These are phyloP conservation scores for Ceyx erithaca DNA, from an alignment of 2,797 vertebrate species.

Conservation along the genomic window DNA sequence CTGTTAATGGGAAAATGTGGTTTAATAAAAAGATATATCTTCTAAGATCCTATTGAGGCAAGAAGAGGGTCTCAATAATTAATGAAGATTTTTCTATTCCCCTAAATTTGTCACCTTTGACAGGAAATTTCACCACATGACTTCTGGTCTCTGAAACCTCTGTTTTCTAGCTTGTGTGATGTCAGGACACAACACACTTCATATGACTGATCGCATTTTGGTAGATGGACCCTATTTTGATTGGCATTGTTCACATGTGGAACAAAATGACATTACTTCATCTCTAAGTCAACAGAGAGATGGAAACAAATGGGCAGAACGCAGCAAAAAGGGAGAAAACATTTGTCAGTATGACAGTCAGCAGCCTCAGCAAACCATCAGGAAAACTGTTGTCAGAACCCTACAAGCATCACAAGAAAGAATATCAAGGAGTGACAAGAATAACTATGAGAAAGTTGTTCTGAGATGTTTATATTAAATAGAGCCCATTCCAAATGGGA, in stretches of 20 bases:
- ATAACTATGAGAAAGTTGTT: not conserved
- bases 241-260: not conserved
- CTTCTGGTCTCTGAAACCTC: not conserved
- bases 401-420: not conserved
- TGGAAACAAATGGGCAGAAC: constrained; percentile 35
- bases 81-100: not conserved
- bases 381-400: not conserved
- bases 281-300: not conserved
- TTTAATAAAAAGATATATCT: not conserved
- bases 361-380: constrained; percentile 15
- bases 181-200: not conserved
- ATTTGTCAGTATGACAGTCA: constrained; percentile 31
- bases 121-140: not conserved
- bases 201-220: not conserved
- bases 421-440: not conserved
- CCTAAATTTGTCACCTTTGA: not conserved
- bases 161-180: not conserved
- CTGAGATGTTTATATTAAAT: not conserved
- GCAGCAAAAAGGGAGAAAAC: not conserved
- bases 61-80: not conserved
- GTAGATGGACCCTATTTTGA: not conserved
- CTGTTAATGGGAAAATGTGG: not conserved
- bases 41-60: not conserved
- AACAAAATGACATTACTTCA: constrained; percentile 19
- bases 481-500: not conserved